A percentile compares a stretch with the other conserved stretches of the same genome.
phyloP scores from a whole-genome alignment of 2,113 vertebrate genomes.

The Okapia johnstoni region DNA sequence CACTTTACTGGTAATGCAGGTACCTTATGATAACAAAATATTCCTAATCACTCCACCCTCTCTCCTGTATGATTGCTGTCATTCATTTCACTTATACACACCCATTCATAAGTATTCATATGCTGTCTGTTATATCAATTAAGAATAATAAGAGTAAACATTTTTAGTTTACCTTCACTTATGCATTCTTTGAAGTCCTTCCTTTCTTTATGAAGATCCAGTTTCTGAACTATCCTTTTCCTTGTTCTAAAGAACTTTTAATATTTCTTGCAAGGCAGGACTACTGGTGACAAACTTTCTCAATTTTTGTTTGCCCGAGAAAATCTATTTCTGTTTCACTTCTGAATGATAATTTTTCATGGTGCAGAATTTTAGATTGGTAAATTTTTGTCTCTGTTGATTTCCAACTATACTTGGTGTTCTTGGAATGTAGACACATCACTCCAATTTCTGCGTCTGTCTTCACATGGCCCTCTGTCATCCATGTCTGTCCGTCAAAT shows the following conservation, averaged over 20 bases:
- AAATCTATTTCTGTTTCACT: background rate
- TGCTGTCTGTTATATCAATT: background rate
- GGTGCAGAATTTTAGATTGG: background rate
- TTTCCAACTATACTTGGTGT: background rate
- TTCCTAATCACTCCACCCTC: background rate
- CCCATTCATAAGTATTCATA: background rate
- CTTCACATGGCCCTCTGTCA: background rate
- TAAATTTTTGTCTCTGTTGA: background rate
- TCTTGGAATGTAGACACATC: background rate
- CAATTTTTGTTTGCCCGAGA: background rate
- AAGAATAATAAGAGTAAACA: background rate
- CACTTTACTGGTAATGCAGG: background rate
- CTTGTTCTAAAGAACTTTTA: background rate
- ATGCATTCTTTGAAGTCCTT: background rate
- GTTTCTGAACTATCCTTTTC: background rate
- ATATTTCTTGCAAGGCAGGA: background rate
- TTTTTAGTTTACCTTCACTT: background rate
- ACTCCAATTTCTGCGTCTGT: background rate
- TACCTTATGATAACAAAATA: background rate
- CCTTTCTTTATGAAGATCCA: background rate
- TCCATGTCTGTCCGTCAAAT: background rate
- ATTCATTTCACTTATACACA: background rate
- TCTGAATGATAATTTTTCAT: background rate
- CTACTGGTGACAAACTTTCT: background rate
- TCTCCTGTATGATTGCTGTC: background rate